Base-by-base conservation (phyloP, 2,113 vertebrate genomes). In the Bombycilla garrulus region DNA sequence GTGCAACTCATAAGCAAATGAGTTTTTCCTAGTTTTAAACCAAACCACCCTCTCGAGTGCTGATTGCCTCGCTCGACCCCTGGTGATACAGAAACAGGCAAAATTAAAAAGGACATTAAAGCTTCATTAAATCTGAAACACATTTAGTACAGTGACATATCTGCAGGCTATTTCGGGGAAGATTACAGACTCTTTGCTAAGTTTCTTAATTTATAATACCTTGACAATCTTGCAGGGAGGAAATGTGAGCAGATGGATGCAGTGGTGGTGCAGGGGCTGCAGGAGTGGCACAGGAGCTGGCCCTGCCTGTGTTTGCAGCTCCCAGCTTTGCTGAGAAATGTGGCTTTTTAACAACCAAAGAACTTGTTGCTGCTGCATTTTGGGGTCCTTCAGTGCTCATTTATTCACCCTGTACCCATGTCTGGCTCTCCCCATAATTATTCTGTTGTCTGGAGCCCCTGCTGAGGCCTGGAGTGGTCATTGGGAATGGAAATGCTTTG, bases 61-160 rank as follows among this genome's bases (percentile, higher is more conserved):
- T 98, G 98, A 98, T 98, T 98, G 98, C 97, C 98, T 98, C 86
- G 95, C 97, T 97, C 98, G 98, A 98, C 98, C 98, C 98, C 98
- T 98, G 98, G 98, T 98, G 97, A 97, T 98, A 97, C 44, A 97
- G 98, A 98, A 98, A 98, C 98, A 98, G 98, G 98, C 98, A 98
- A 98, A 98, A 98, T 98, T 98, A 98, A 98, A 98, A 98, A 98
- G 98, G 98, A 98, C 98, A 98, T 98, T 98, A 98, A 98, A 98
- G 98, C 98, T 98, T 98, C 98, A 98, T 98, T 98, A 98, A 98
- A 98, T 98, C 98, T 98, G 97, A 98, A 98, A 97, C 98, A 98
- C 98, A 98, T 98, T 98, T 98, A 98, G 98, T 98, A 98, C 98
- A 98, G 98, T 98, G 98, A 98, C 98, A 98, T 98, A 98, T 98